phyloP scores from a whole-genome alignment of 2,888 invertebrate genomes.

The Pristionchus entomophagus region DNA sequence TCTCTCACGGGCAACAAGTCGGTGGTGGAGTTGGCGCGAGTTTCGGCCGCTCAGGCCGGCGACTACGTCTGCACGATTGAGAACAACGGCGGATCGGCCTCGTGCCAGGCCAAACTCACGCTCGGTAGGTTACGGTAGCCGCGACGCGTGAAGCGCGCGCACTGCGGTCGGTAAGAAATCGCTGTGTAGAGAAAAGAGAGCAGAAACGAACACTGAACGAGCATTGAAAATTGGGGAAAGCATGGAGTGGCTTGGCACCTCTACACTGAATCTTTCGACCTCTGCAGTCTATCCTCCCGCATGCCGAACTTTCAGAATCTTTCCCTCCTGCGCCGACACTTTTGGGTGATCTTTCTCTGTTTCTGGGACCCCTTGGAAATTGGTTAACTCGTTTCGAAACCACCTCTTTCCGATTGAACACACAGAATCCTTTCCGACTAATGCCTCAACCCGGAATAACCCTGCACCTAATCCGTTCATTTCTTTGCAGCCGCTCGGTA shows the following conservation, averaged over 20 bases:
- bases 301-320: not conserved
- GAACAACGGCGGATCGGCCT: constrained; percentile 73
- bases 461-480: not conserved
- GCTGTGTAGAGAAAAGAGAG: not conserved
- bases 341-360: constrained; percentile 1
- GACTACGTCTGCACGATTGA: constrained; percentile 69
- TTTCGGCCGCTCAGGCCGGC: constrained; percentile 68
- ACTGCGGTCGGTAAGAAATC: constrained; percentile 19
- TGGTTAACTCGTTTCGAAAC: not conserved
- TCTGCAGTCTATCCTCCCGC: not conserved
- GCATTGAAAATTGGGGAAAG: not conserved
- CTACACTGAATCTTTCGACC: not conserved
- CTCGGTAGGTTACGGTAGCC: constrained; percentile 57
- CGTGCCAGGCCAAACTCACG: constrained; percentile 72
- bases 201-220: constrained; percentile 22
- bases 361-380: not conserved
- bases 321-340: not conserved
- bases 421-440: not conserved
- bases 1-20: constrained; percentile 68
- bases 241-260: constrained; percentile 13
- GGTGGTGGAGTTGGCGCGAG: constrained; percentile 70
- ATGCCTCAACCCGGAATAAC: constrained; percentile 6
- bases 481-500: constrained; percentile 22
- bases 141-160: constrained; percentile 15
- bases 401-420: not conserved